Percentiles rank a stretch among this genome's conserved stretches.
These are phyloP conservation scores for Potamilus streckersoni DNA, from an alignment of 1,140 invertebrate genomes.

Conservation along the genomic window DNA sequence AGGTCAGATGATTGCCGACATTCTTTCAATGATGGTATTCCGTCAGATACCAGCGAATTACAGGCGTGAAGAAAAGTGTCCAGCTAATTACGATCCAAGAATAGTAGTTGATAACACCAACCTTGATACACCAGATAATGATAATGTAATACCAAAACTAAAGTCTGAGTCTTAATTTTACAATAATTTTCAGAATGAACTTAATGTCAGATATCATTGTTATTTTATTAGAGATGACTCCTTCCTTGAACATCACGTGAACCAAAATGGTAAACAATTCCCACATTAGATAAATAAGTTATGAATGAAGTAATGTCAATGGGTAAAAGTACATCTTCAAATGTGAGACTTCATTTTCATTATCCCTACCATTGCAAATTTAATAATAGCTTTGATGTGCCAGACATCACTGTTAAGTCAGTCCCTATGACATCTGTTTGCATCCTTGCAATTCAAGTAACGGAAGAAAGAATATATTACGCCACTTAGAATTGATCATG, in stretches of 20 bases:
- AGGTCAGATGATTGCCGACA: conserved; percentile 81
- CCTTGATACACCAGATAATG: conserved; percentile 34
- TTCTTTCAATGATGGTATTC: conserved; percentile 92
- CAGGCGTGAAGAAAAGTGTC: conserved; percentile 71
- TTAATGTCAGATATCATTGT: not conserved
- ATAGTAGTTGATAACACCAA: conserved; percentile 33
- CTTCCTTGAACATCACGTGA: not conserved
- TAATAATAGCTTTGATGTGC: too few species aligned
- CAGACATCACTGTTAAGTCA: too few species aligned
- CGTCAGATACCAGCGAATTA: conserved; percentile 61
- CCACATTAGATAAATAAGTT: too few species aligned
- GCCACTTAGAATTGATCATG: not conserved
- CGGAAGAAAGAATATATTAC: not conserved
- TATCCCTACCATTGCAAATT: not conserved
- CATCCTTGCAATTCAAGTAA: not conserved
- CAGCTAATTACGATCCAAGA: conserved; percentile 82
- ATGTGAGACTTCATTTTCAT: not conserved
- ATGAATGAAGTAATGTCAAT: too few species aligned
- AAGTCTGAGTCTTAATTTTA: not conserved
- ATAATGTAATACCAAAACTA: conserved; percentile 15
- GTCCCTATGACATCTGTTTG: not conserved
- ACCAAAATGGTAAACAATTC: too few species aligned
- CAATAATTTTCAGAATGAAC: too few species aligned
- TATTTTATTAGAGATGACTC: too few species aligned
- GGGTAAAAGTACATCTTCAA: not conserved